Evolutionary conservation across 2,113 vertebrate species (phyloP), one percentile per base, ranked within the genome.

Genomic region (Meles meles): DNA sequence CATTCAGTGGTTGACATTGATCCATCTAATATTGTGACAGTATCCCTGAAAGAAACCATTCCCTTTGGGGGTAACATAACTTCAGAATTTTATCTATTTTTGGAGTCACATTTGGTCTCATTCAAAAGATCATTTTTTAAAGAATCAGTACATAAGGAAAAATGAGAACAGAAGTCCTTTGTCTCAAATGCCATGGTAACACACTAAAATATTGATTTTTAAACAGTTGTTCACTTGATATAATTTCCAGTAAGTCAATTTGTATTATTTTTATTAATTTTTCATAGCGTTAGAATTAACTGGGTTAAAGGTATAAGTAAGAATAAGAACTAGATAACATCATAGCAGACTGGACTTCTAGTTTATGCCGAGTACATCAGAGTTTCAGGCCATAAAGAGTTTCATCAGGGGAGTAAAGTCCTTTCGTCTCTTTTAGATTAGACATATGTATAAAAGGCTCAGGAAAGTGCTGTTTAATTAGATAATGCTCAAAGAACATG

Each of bases 351-450:
- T 11, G 13, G 15, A 39, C 59, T 86, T 37, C 47, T 34, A 86
- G 72, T 77, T 90, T 90, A 59, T 88, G 21, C 44, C 77, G 14
- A 86, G 15, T 52, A 90, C 88, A 80, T 96, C 87, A 84, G 93
- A 92, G 82, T 94, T 98, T 97, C 93, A 88, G 92, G 18, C 84
- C 81, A 96, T 95, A 85, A 92, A 96, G 20, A 80, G 76, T 93
- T 94, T 93, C 69, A 87, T 1, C 61, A 27, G 6, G 13, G 88
- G 90, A 90, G 44, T 96, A 96, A 98, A 96, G 95, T 96, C 93
- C 92, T 94, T 97, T 96, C 76, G 52, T 95, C 94, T 90, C 83
- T 34, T 93, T 92, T 72, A 97, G 96, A 88, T 96, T 95, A 97
- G 94, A 96, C 74, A 90, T 11, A 37, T 29, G 17, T 42, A 5